phyloP scores from a whole-genome alignment of 1,140 invertebrate genomes.

The Cydia strobilella region DNA sequence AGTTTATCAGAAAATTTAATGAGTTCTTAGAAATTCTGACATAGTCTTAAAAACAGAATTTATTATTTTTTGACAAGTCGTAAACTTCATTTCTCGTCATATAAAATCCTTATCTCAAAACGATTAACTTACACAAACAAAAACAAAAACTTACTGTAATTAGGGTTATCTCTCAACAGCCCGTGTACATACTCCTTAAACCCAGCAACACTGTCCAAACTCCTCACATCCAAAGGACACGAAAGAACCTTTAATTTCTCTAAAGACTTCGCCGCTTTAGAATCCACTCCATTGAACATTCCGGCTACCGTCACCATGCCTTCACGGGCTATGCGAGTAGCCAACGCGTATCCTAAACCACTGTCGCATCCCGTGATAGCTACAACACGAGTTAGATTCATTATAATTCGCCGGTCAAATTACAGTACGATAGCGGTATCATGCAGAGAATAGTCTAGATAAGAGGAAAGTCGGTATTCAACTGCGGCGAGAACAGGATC shows the following conservation, averaged over 20 bases:
- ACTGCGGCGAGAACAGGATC: constrained; percentile 50
- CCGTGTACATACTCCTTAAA: constrained; percentile 71
- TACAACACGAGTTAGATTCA: constrained; percentile 76
- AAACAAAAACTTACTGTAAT: constrained; percentile 77
- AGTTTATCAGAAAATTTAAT: no score
- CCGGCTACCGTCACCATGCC: constrained; percentile 86
- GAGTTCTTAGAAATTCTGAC: no score
- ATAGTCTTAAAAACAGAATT: no score
- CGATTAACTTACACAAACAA: background rate
- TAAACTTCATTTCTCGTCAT: no score
- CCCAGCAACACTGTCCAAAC: constrained; percentile 80
- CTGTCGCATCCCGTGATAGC: constrained; percentile 91
- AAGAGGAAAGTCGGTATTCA: background rate
- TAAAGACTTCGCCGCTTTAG: constrained; percentile 64
- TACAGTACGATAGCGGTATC: background rate
- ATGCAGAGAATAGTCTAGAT: background rate
- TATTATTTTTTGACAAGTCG: no score
- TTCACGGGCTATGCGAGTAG: constrained; percentile 81
- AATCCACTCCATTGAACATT: constrained; percentile 82
- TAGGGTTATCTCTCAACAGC: constrained; percentile 68
- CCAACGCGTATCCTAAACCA: constrained; percentile 89
- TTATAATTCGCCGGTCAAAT: constrained; percentile 31
- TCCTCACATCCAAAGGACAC: constrained; percentile 85
- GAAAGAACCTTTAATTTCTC: constrained; percentile 63
- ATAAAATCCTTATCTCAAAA: no score